Base-by-base conservation (phyloP, 2,888 invertebrate genomes). In the Baccha elongata region DNA sequence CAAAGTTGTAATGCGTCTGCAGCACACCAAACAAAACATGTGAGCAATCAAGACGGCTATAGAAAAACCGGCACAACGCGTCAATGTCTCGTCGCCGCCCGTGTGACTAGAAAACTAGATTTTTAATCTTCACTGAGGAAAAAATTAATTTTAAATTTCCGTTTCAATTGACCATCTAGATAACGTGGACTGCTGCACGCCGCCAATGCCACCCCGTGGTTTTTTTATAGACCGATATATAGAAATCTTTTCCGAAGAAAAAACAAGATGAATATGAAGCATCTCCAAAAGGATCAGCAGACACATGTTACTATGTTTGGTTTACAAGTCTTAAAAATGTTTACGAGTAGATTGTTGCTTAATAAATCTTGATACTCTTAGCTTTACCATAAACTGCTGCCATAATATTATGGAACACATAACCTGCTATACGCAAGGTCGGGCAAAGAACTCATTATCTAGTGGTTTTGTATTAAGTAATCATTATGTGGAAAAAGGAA, bases 161-260 rank as follows among this genome's bases (percentile, higher is more conserved):
- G 83, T 83, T 83, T 78, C 78, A 72, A 68, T 73, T 72, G 60
- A 48, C 83, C 81, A 75, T 81, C 71, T 13, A 58, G 46, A n/a
- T n/a, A n/a, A n/a, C n/a, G n/a, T n/a, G n/a, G 81, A n/a, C n/a
- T 52, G 69, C 60, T 79, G 46, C 29, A 58, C 58, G 52, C 80
- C 64, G 64, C 68, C 74, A 21, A 58, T 64, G 52, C 80, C 64
- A 58, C 68, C 74, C 62, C 55, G n/a, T 13, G 2, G 21, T 35
- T 21, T 53, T 19, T 35, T 0, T 53, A 21, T 13, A 19, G 32
- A 35, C 3, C n/a, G 53, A 6, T 37, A 6, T 37, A 35, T 35
- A 35, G 53, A 35, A 53, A 53, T 53, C 53, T 53, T 7, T 53
- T 35, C 53, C 32, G 7, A 6, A 1, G n/a, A 53, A 53, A 35